Evolutionary conservation across 2,113 vertebrate genomes (phyloP).

Genomic region (Micromys minutus): DNA sequence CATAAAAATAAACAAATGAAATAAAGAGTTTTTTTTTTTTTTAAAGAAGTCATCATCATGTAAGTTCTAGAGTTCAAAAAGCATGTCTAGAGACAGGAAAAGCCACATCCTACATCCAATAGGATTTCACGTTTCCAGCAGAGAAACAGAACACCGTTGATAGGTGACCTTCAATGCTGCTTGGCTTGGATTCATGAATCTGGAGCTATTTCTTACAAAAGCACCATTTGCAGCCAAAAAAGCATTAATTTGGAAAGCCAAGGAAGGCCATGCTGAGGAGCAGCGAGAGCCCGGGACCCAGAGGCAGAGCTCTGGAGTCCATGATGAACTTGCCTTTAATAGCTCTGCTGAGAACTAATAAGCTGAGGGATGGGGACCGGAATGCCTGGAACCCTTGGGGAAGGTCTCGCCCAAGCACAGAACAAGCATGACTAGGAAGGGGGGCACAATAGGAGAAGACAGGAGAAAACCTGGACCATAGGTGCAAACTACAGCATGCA

Average conservation of each 20-base stretch:
- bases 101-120: neutral
- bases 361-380: neutral
- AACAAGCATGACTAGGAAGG: neutral
- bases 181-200: neutral
- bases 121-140: constrained; percentile 12
- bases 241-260: neutral
- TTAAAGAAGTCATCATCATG: neutral
- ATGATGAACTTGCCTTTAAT: neutral
- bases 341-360: neutral
- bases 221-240: neutral
- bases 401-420: neutral
- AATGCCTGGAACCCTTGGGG: neutral
- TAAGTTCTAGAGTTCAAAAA: neutral
- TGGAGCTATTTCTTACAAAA: constrained; percentile 21
- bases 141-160: neutral
- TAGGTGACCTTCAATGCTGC: neutral
- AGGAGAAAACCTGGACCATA: neutral
- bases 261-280: neutral
- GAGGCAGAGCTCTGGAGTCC: neutral
- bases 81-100: constrained; percentile 29
- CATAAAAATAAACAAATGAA: neutral
- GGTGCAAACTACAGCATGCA: neutral
- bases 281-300: neutral
- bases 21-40: neutral
- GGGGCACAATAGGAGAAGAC: neutral